phyloP scores from a whole-genome alignment of 2,797 vertebrate genomes.

The Chromobotia macracanthus region DNA sequence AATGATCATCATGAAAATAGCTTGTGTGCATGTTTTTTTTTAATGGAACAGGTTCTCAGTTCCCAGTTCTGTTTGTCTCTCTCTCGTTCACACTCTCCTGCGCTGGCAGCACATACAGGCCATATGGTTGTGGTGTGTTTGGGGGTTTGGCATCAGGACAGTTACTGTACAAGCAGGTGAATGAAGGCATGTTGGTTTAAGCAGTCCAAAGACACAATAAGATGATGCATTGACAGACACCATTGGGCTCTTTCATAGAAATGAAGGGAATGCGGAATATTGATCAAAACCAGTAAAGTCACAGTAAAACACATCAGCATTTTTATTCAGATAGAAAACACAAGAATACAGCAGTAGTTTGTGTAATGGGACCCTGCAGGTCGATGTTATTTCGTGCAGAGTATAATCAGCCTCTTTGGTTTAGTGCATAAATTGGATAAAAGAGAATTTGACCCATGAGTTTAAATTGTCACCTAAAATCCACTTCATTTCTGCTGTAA shows the following conservation, averaged over 20 bases:
- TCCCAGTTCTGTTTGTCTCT: background rate
- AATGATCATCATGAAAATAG: background rate
- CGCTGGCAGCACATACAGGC: constrained; percentile 15
- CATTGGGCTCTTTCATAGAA: background rate
- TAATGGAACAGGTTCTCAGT: background rate
- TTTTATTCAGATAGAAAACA: background rate
- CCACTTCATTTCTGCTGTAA: background rate
- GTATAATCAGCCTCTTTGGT: background rate
- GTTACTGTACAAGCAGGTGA: background rate
- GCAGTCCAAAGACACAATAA: background rate
- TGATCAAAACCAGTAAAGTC: too few relatives aligned
- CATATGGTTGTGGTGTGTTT: constrained; percentile 25
- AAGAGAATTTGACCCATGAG: background rate
- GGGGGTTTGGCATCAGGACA: constrained; percentile 25
- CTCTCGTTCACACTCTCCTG: background rate
- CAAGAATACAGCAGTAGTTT: background rate
- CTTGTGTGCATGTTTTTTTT: background rate
- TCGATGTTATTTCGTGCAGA: background rate
- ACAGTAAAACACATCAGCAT: background rate
- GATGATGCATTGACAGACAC: background rate
- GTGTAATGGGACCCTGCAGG: background rate
- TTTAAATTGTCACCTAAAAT: background rate
- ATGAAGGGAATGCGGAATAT: background rate
- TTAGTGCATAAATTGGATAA: background rate
- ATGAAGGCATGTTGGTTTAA: constrained; percentile 2